These are phyloP conservation scores for Caenorhabditis angaria DNA, from an alignment of 2,888 invertebrate genomes.

Conservation along the genomic window DNA sequence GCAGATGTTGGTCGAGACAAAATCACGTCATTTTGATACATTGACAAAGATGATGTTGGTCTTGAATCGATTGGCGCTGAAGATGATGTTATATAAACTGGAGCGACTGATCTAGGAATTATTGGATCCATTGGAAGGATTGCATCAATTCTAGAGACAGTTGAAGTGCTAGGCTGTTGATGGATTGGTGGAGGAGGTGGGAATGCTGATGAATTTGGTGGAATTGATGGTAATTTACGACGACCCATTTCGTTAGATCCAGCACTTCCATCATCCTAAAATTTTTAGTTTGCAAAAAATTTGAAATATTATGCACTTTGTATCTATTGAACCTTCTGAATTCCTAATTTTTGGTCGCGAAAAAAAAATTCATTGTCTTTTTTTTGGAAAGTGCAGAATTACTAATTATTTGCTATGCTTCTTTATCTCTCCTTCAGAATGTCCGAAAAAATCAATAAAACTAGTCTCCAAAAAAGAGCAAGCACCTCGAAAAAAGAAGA, in stretches of 20 bases:
- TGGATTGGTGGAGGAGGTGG: slow-evolving; percentile 26
- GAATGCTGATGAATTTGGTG: slow-evolving; percentile 47
- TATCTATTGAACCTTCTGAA: background rate
- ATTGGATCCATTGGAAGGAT: slow-evolving; percentile 47
- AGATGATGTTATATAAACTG: slow-evolving; percentile 57
- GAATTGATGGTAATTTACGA: slow-evolving; percentile 67
- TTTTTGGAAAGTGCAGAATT: background rate
- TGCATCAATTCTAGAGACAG: slow-evolving; percentile 32
- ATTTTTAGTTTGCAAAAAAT: background rate
- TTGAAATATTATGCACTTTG: background rate
- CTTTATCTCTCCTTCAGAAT: background rate
- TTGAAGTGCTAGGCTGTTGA: slow-evolving; percentile 14
- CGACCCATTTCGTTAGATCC: slow-evolving; percentile 66
- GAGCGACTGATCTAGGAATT: slow-evolving; percentile 28
- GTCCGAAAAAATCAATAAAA: slow-evolving; percentile 22
- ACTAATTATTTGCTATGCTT: background rate
- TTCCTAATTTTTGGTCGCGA: background rate
- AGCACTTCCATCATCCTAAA: slow-evolving; percentile 59
- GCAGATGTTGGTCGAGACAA: slow-evolving; percentile 38
- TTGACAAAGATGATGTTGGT: slow-evolving; percentile 40
- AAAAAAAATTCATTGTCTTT: background rate
- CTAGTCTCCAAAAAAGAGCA: slow-evolving; percentile 13
- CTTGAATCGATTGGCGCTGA: slow-evolving; percentile 10
- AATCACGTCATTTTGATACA: slow-evolving; percentile 43
- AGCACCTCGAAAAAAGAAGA: slow-evolving; percentile 28